Evolutionary conservation across 2,797 vertebrate species (phyloP).

Genomic region (Hemibagrus guttatus): DNA sequence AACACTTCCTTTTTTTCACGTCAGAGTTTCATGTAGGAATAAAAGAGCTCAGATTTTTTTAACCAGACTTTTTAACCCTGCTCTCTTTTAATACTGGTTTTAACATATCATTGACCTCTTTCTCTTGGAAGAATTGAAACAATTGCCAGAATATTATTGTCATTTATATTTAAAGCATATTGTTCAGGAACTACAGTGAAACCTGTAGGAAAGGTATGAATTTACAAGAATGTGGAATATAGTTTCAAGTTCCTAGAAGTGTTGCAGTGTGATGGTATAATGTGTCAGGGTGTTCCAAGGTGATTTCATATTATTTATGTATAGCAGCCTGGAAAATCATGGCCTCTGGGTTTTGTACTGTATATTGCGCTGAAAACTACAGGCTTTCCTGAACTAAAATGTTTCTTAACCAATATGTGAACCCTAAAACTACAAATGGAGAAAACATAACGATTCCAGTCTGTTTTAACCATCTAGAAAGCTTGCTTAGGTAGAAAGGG

Average conservation of each 20-base stretch:
- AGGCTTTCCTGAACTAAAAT: background rate
- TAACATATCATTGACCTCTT: background rate
- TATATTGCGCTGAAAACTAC: background rate
- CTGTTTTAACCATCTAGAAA: background rate
- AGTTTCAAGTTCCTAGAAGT: conserved; percentile 1
- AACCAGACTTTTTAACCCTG: background rate
- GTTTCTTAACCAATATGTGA: background rate
- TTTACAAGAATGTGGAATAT: background rate
- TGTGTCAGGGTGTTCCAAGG: background rate
- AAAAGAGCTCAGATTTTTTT: background rate
- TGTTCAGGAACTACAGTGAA: background rate
- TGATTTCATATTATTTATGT: background rate
- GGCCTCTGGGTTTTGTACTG: background rate
- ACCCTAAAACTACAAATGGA: background rate
- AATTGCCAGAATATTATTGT: background rate
- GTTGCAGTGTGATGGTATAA: background rate
- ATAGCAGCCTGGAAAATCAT: background rate
- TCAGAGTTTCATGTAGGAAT: background rate
- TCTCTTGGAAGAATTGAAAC: background rate
- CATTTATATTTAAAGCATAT: background rate
- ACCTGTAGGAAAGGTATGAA: background rate
- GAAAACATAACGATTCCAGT: background rate
- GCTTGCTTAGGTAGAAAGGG: background rate
- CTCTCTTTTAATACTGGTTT: background rate
- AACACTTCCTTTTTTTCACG: background rate